These are phyloP conservation scores for Neelides folsomi DNA, from an alignment of 2,888 invertebrate genomes.

Conservation along the genomic window DNA sequence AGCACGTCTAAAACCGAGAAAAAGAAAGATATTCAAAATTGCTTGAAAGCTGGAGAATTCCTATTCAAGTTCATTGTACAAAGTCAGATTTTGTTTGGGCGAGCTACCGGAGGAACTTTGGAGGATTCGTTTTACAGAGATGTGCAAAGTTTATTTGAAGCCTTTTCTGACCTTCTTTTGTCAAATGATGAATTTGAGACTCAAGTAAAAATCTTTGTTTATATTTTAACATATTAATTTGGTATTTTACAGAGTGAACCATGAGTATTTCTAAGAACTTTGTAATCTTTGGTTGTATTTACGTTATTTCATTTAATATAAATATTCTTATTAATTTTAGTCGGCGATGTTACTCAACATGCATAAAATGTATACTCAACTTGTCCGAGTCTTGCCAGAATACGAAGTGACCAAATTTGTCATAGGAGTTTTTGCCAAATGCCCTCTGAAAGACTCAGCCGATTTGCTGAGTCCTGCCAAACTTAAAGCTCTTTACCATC, in stretches of 20 bases:
- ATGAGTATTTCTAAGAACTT: too few species aligned
- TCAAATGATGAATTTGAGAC: too few species aligned
- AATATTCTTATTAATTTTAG: slow-evolving; percentile 38
- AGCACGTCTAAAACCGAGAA: slow-evolving; percentile 67
- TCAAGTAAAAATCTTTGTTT: too few species aligned
- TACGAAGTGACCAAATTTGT: slow-evolving; percentile 67
- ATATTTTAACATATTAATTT: too few species aligned
- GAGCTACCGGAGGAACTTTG: slow-evolving; percentile 75
- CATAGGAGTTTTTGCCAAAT: slow-evolving; percentile 61
- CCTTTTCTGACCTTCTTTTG: slow-evolving; percentile 59
- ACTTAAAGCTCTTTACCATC: slow-evolving; percentile 65
- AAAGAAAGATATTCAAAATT: slow-evolving; percentile 76
- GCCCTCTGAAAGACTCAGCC: slow-evolving; percentile 52
- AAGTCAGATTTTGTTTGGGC: slow-evolving; percentile 65
- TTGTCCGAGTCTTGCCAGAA: slow-evolving; percentile 45
- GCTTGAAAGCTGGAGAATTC: slow-evolving; percentile 77
- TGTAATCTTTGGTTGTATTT: too few species aligned
- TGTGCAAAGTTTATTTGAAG: slow-evolving; percentile 49
- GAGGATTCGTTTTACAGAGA: slow-evolving; percentile 76
- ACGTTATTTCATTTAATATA: too few species aligned
- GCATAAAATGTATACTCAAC: slow-evolving; percentile 68
- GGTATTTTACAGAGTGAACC: too few species aligned
- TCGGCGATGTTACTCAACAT: slow-evolving; percentile 69
- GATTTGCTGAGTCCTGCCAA: slow-evolving; percentile 64
- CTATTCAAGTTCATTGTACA: slow-evolving; percentile 86